Conservation (phyloP, 2,113 vertebrate genomes). For the Gymnobelideus leadbeateri region DNA sequence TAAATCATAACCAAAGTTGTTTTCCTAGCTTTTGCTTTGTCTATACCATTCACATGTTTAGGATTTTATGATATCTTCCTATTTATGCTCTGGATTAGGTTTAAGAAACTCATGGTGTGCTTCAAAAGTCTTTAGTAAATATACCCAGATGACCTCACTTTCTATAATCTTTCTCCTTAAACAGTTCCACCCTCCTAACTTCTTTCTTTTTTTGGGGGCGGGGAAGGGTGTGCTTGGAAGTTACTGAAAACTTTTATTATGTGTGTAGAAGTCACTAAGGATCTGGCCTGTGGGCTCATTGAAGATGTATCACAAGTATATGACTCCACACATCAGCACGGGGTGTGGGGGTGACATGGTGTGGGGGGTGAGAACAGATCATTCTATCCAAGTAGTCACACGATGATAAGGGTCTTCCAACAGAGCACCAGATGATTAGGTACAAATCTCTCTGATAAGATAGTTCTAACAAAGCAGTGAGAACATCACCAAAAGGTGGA, state of each 20-base stretch:
- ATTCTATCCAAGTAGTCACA: conserved; percentile 63
- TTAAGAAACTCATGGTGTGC: neutral
- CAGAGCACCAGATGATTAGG: neutral
- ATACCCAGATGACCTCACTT: neutral
- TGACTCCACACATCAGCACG: no score
- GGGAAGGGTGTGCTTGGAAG: neutral
- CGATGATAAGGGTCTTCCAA: conserved; percentile 36
- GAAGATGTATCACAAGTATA: no score
- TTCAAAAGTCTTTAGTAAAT: neutral
- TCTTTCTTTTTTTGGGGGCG: neutral
- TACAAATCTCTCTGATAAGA: neutral
- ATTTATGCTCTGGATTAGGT: neutral
- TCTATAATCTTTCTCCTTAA: neutral
- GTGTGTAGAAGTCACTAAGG: no score
- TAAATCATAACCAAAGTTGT: neutral
- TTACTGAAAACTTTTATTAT: conserved; percentile 81
- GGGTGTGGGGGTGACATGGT: neutral
- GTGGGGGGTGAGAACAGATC: conserved; percentile 14
- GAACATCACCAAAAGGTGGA: conserved; percentile 39
- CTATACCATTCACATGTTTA: neutral
- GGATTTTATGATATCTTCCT: neutral
- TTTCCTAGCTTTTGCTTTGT: neutral
- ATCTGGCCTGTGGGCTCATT: no score
- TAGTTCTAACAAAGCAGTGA: conserved; percentile 28
- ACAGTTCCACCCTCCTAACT: neutral